These are phyloP conservation scores for Danionella dracula DNA, from an alignment of 2,797 vertebrate genomes.

Conservation along the genomic window DNA sequence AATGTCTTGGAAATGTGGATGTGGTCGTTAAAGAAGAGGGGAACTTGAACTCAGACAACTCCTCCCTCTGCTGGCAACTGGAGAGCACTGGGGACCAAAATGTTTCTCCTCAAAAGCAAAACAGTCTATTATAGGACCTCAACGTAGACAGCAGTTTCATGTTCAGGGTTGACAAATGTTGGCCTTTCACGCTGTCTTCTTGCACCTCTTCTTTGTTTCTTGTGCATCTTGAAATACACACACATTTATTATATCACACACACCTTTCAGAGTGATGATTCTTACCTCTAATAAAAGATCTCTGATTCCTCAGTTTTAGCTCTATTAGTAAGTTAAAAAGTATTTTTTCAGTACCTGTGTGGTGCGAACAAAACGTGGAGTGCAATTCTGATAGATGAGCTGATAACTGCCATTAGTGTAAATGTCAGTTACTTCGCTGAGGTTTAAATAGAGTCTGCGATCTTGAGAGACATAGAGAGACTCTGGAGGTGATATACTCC, in stretches of 20 bases:
- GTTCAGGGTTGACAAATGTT: constrained; percentile 39
- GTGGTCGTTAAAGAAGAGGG: too few relatives aligned
- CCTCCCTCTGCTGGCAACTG: too few relatives aligned
- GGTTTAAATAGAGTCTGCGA: constrained; percentile 69
- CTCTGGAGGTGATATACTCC: constrained; percentile 39
- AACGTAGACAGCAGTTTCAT: constrained; percentile 66
- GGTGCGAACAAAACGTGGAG: constrained; percentile 64
- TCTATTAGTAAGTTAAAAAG: too few relatives aligned
- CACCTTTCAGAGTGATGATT: neutral
- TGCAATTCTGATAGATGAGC: constrained; percentile 74
- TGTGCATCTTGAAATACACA: constrained; percentile 48
- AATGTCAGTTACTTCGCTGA: constrained; percentile 70
- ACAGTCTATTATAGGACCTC: constrained; percentile 71
- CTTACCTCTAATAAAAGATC: neutral
- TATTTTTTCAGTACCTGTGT: constrained; percentile 49
- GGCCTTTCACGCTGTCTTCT: constrained; percentile 53
- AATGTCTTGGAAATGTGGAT: too few relatives aligned
- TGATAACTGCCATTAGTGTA: constrained; percentile 77
- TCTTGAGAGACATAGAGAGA: constrained; percentile 59
- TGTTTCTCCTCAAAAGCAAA: too few relatives aligned
- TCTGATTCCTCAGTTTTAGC: neutral
- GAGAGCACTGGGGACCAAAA: too few relatives aligned
- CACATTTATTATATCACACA: neutral
- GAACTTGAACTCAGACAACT: too few relatives aligned
- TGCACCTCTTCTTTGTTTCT: constrained; percentile 28